Conservation (phyloP, 2,797 vertebrate genomes). For the Antrozous pallidus region DNA sequence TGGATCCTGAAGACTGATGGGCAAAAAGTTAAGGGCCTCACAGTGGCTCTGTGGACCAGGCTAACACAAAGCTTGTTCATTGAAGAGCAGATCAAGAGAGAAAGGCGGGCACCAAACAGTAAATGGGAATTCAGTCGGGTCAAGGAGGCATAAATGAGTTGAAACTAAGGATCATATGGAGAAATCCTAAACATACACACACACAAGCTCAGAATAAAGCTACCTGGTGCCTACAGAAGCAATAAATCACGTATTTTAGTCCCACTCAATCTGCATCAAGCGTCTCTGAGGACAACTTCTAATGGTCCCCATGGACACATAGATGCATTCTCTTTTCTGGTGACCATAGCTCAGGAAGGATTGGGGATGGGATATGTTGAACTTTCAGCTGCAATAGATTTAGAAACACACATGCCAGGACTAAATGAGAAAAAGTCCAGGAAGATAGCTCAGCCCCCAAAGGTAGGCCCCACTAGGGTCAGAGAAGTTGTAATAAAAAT, state of each 20-base stretch:
- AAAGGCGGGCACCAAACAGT: neutral
- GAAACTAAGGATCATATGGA: neutral
- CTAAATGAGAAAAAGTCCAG: neutral
- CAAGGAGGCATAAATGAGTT: neutral
- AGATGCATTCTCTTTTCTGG: neutral
- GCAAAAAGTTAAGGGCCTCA: neutral
- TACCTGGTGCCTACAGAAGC: neutral
- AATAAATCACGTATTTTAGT: neutral
- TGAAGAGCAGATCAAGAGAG: neutral
- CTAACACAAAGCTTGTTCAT: neutral
- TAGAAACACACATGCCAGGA: neutral
- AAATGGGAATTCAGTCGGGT: neutral
- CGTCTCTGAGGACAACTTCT: neutral
- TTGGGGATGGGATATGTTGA: neutral
- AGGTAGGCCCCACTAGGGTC: accelerated
- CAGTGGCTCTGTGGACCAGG: neutral
- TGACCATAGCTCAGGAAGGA: neutral
- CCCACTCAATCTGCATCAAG: neutral
- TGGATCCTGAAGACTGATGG: neutral
- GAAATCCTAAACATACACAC: neutral
- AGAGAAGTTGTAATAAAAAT: neutral
- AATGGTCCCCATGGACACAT: neutral
- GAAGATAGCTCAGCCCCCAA: neutral
- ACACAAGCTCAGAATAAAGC: neutral
- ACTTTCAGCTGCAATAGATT: neutral